Evolutionary conservation across 2,888 invertebrate species (phyloP).

Genomic region (Hoplodrina ambigua): DNA sequence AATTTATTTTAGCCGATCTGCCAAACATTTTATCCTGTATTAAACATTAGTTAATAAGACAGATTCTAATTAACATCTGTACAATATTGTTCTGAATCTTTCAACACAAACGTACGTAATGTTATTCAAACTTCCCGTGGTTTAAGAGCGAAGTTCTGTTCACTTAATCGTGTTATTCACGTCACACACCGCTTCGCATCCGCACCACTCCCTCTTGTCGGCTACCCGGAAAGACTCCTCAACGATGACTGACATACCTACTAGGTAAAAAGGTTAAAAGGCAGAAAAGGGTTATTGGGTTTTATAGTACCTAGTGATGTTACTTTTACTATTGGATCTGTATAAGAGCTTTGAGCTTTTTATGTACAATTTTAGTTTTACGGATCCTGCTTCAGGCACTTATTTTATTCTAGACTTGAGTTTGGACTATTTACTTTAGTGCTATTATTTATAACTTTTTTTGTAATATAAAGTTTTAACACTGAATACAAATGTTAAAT

Average conservation of each 20-base stretch:
- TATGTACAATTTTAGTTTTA: constrained; percentile 19
- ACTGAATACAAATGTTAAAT: too few species aligned
- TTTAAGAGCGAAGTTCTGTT: constrained; percentile 19
- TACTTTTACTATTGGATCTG: constrained; percentile 4
- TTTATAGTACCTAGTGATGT: neutral
- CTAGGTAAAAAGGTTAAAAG: constrained; percentile 19
- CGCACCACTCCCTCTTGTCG: neutral
- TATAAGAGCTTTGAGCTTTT: neutral
- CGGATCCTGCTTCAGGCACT: neutral
- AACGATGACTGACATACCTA: constrained; percentile 26
- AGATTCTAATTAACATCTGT: neutral
- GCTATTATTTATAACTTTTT: too few species aligned
- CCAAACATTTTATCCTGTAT: too few species aligned
- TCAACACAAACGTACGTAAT: neutral
- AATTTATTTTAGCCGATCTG: too few species aligned
- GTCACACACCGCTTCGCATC: neutral
- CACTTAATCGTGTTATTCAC: constrained; percentile 16
- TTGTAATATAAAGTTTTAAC: too few species aligned
- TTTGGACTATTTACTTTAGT: too few species aligned
- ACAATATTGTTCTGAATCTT: neutral
- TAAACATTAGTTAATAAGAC: neutral
- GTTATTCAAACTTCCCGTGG: neutral
- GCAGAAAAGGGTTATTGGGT: neutral
- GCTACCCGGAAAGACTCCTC: constrained; percentile 36
- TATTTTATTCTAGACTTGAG: neutral